Conservation (phyloP, 92 coral and sea anemone genomes). For the Parazoanthus atlanticus region DNA sequence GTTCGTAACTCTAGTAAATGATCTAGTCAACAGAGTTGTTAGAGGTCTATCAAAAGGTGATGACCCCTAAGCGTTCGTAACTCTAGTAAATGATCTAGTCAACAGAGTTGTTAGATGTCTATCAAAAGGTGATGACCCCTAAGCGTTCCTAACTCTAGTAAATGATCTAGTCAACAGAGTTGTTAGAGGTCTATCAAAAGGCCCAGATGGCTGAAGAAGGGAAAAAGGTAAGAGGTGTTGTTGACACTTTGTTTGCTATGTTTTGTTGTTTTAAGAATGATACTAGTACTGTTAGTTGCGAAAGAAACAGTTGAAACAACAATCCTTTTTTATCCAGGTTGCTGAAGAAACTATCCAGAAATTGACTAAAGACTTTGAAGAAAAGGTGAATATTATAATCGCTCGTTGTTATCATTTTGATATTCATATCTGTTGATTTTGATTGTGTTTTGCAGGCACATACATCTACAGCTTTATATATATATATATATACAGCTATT, state of each 20-base stretch:
- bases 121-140: constrained; percentile 56
- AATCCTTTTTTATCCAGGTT: constrained; percentile 53
- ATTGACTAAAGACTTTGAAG: constrained; percentile 69
- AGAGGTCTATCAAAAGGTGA: constrained; percentile 66
- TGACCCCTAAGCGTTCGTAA: background rate
- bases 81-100: constrained; percentile 21
- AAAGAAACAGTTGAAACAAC: background rate
- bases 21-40: constrained; percentile 64
- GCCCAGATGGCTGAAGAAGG: constrained; percentile 78
- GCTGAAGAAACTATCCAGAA: constrained; percentile 76
- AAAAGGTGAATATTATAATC: constrained; percentile 57
- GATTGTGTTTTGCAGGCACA: background rate
- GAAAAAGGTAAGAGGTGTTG: constrained; percentile 56
- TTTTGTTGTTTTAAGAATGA: background rate
- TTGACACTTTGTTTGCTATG: background rate
- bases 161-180: constrained; percentile 56
- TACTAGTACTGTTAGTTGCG: background rate
- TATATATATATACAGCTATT: too few relatives aligned
- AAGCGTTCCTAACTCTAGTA: background rate
- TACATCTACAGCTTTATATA: too few relatives aligned
- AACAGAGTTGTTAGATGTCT: constrained; percentile 69
- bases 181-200: constrained; percentile 72
- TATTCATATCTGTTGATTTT: background rate
- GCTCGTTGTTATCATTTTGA: background rate
- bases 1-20: background rate